Conservation (phyloP, 2,113 vertebrate species). For the Ceyx melanurus region DNA sequence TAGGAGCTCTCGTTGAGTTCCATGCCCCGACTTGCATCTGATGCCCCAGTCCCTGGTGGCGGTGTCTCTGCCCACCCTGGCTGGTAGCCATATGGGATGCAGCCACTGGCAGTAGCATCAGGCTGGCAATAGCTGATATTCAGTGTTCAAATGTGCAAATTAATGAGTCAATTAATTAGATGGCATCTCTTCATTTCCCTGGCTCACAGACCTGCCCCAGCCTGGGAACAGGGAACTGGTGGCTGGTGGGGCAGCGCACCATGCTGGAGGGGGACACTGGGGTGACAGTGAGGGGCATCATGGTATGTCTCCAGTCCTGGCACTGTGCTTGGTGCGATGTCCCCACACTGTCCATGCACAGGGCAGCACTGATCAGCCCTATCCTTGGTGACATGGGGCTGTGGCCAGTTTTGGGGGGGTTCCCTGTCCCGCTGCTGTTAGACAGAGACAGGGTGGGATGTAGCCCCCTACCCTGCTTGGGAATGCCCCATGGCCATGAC, state of each 20-base stretch:
- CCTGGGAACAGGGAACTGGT: background rate
- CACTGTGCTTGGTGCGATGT: background rate
- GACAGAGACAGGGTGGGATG: background rate
- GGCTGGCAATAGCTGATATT: background rate
- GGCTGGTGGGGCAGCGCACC: accelerated
- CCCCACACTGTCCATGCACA: too few relatives aligned
- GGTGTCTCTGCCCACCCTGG: background rate
- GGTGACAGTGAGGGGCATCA: background rate
- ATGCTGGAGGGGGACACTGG: background rate
- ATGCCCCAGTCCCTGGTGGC: accelerated
- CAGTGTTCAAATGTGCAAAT: background rate
- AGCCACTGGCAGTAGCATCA: background rate
- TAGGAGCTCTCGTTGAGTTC: background rate
- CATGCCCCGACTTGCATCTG: accelerated
- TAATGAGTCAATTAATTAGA: background rate
- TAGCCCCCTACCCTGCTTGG: background rate
- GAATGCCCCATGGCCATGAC: accelerated
- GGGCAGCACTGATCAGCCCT: background rate
- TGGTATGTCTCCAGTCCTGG: accelerated
- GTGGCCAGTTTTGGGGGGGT: accelerated
- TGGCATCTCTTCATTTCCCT: too few relatives aligned
- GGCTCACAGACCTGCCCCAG: accelerated
- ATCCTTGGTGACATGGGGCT: background rate
- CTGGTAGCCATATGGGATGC: background rate
- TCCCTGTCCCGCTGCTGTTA: background rate